Base-by-base conservation (phyloP, 2,797 vertebrate species). In the Galago senegalensis region DNA sequence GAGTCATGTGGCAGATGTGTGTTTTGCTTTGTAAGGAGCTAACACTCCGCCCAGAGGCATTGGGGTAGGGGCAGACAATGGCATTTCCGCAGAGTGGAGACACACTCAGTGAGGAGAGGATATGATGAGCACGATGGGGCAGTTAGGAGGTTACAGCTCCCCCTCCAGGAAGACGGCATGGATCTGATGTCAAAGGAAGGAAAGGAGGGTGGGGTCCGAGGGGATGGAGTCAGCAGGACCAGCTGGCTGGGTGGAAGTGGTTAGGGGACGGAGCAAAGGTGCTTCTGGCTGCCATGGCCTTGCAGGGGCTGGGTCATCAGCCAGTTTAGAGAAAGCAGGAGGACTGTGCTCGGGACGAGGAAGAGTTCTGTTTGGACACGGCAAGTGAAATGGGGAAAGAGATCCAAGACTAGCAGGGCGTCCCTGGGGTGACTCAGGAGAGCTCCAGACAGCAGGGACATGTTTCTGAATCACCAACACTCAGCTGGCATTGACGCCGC, bases 381-480 rank as follows among this genome's bases (percentile, higher is more conserved):
- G 75, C 2, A 0, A 29, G 23, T 31, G 67, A 46, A 1, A 1
- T 2, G 2, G 60, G 49, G 0, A 6, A 9, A 8, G 63, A 58
- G 46, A 7, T 2, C 23, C 60, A 18, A 5, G 49, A 29, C 9
- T 3, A 17, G 14, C 3, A 0, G 25, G 9, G 21, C 3, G 2
- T 7, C 3, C 37, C 79, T 20, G 0, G 2, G 9, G n/a, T 61
- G 46, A 76, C 21, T 12, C 3, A 4, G 58, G 13, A 34, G 20
- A 40, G 11, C 40, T 75, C 31, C 7, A 23, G 69, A 8, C 2
- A 0, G n/a, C 5, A 23, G 17, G 21, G 10, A 40, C 7, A 0
- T 0, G 0, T 3, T 12, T 12, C 14, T 16, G 58, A n/a, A 18
- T 0, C 23, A 3, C 6, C 79, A 34, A 20, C 49, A 1, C 23